phyloP scores from a whole-genome alignment of 1,140 invertebrate genomes.

The Dendrolimus punctatus region DNA sequence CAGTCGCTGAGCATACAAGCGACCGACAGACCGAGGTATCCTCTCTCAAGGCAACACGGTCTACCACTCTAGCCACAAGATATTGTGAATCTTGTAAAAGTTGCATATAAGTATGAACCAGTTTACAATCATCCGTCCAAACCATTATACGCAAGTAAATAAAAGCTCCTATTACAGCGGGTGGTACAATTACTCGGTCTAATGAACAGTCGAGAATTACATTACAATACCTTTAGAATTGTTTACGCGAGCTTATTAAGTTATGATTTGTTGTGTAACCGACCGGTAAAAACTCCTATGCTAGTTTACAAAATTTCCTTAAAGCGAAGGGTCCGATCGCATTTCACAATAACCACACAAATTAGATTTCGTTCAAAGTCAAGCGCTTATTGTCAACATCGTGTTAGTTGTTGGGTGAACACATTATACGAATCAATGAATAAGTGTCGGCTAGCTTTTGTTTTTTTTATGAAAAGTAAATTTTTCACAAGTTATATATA shows the following conservation, averaged over 20 bases:
- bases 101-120: too few relatives aligned
- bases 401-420: constrained; percentile 56
- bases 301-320: constrained; percentile 30
- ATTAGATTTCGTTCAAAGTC: constrained; percentile 69
- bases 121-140: too few relatives aligned
- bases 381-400: constrained; percentile 55
- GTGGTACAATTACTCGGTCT: constrained; percentile 53
- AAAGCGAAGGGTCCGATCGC: constrained; percentile 41
- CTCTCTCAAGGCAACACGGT: too few relatives aligned
- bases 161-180: constrained; percentile 24
- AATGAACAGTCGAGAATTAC: constrained; percentile 37
- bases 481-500: constrained; percentile 1
- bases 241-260: constrained; percentile 61
- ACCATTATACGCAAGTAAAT: not conserved
- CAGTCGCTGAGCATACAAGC: not conserved
- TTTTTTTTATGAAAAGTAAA: constrained; percentile 3
- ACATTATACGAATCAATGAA: constrained; percentile 52
- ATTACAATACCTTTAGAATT: constrained; percentile 33
- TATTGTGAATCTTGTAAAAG: too few relatives aligned
- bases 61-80: too few relatives aligned
- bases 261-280: constrained; percentile 69
- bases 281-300: constrained; percentile 57
- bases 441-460: constrained; percentile 47
- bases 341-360: constrained; percentile 68
- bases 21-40: too few relatives aligned